Evolutionary conservation across 2,113 vertebrate genomes (phyloP).

Genomic region (crab-eating macaque (Macaca fascicularis)): T2T-MFA8v1.1 NC_088384.1:14751001-14751500

Average conservation of each 20-base stretch:
- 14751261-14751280: fast-evolving
- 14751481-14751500: no score
- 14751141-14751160: fast-evolving
- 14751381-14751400: fast-evolving
- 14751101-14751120: neutral
- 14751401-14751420: no score
- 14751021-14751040: fast-evolving
- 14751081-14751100: fast-evolving
- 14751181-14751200: no score
- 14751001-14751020: neutral
- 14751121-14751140: neutral
- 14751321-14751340: fast-evolving
- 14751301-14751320: neutral
- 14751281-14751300: fast-evolving
- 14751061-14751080: fast-evolving
- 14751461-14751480: no score
- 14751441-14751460: no score
- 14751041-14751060: neutral
- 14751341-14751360: fast-evolving
- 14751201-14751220: no score
- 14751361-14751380: neutral
- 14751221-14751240: neutral
- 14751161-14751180: fast-evolving
- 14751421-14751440: neutral
- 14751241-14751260: fast-evolving